Base-by-base conservation (phyloP, 2,888 invertebrate genomes). In the Agonopterix heracliana region DNA sequence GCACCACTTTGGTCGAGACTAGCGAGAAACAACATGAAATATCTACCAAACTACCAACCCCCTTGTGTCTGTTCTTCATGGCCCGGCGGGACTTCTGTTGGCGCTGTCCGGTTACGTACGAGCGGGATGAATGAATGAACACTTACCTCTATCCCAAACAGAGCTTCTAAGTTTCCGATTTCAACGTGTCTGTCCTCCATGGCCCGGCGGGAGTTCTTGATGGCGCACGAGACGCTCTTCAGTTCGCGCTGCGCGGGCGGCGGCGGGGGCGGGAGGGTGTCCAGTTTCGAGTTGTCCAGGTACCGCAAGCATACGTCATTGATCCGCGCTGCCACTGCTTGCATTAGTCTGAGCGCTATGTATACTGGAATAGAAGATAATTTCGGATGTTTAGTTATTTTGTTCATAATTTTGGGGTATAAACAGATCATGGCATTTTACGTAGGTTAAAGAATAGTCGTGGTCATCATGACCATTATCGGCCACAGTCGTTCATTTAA, bases 161-260 rank as follows among this genome's bases (percentile, higher is more conserved):
- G 90, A 13, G 92, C 91, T 75, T 96, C 94, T 64, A 96, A 90
- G 72, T 96, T 95, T 46, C 95, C 94, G 52, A 97, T 90, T 65
- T 95, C 92, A 3, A 96, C 92, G 71, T 96, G 95, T 45, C 96
- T 90, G 78, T 98, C 98, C 81, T 98, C 98, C 98, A 98, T 98
- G 71, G 91, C 93, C 51, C 97, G 90, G 48, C 97, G 90, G 36
- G 90, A 90, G 82, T 98, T 98, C 81, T 94, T 96, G 34, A 93
- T 91, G 47, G 95, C 94, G 64, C 90, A 92, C 35, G 92, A 91
- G 54, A 93, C 93, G 62, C 87, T 77, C 78, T 81, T 79, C 52
- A 83, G 74, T 54, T 89, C 90, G 43, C 81, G 77, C 46, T 90
- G 89, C 17, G 78, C 75, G 43, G 81, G 81, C 48, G 90, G 89